phyloP scores from a whole-genome alignment of 2,797 vertebrate species.

The Chelidonichthys spinosus region DNA sequence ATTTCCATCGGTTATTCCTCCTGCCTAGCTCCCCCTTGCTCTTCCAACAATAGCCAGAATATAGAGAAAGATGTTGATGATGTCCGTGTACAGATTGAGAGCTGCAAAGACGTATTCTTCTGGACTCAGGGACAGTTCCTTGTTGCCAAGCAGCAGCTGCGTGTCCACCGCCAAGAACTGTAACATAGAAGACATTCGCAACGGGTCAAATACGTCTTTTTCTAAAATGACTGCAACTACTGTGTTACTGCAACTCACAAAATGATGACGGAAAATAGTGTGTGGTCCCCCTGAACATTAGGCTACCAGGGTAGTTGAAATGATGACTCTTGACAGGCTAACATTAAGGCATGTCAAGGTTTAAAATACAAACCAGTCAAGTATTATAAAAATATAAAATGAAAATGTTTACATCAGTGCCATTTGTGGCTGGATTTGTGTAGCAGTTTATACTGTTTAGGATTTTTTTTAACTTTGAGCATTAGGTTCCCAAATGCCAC shows the following conservation, averaged over 20 bases:
- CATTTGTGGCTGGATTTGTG: background rate
- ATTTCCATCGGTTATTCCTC: background rate
- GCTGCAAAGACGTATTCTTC: constrained; percentile 93
- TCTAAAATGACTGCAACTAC: background rate
- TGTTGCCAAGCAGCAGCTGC: constrained; percentile 93
- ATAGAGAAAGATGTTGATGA: constrained; percentile 93
- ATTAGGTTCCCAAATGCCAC: background rate
- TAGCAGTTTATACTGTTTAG: background rate
- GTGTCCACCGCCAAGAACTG: constrained; percentile 95
- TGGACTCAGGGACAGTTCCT: constrained; percentile 90
- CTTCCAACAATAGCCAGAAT: constrained; percentile 88
- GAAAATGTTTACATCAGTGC: too few relatives aligned
- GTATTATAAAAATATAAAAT: too few relatives aligned
- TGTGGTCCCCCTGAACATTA: background rate
- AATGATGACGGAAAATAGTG: too few relatives aligned
- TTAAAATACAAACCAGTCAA: background rate
- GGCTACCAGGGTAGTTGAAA: background rate
- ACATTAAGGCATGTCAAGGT: background rate
- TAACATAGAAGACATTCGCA: constrained; percentile 28
- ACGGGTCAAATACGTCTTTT: constrained; percentile 6
- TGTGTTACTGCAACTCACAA: too few relatives aligned
- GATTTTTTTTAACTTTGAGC: background rate
- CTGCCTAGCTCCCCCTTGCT: constrained; percentile 59
- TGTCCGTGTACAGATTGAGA: constrained; percentile 93
- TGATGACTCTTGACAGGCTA: background rate